These are phyloP conservation scores for Eristalis pertinax DNA, from an alignment of 2,888 invertebrate genomes.

Conservation along the genomic window DNA sequence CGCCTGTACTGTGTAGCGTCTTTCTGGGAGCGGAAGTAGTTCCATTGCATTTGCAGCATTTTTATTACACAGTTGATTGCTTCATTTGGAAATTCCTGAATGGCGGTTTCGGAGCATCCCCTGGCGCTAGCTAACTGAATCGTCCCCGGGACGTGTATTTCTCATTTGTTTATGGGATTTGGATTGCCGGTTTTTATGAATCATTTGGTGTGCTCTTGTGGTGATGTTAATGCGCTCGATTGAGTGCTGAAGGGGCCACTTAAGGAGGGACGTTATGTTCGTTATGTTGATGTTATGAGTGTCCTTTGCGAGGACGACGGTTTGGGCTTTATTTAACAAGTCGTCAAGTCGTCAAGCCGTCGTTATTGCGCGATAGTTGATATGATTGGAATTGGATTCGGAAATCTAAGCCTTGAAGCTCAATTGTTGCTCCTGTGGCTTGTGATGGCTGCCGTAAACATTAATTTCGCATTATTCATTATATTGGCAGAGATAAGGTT, in stretches of 20 bases:
- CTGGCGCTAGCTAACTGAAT: slow-evolving; percentile 7
- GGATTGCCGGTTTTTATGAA: slow-evolving; percentile 33
- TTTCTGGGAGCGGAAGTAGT: slow-evolving; percentile 46
- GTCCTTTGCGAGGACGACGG: background rate
- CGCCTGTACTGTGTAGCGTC: background rate
- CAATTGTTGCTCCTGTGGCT: background rate
- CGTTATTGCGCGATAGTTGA: background rate
- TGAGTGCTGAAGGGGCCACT: slow-evolving; percentile 8
- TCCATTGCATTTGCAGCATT: slow-evolving; percentile 67
- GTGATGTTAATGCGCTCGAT: slow-evolving; percentile 32
- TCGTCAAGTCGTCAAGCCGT: background rate
- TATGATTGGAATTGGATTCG: background rate
- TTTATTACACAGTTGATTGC: slow-evolving; percentile 70
- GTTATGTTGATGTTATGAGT: slow-evolving; percentile 7
- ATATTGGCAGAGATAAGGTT: background rate
- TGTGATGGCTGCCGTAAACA: background rate
- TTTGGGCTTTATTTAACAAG: background rate
- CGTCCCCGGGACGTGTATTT: slow-evolving; percentile 12
- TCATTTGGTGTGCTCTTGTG: slow-evolving; percentile 29
- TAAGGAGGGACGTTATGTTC: slow-evolving; percentile 5
- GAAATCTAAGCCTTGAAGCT: background rate
- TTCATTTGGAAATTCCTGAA: slow-evolving; percentile 67
- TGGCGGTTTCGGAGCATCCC: slow-evolving; percentile 26
- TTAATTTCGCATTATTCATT: background rate
- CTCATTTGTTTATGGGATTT: slow-evolving; percentile 34